Evolutionary conservation across 1,140 invertebrate species (phyloP), one percentile per base, ranked within the genome.

Genomic region (Plutomurus gul): DNA sequence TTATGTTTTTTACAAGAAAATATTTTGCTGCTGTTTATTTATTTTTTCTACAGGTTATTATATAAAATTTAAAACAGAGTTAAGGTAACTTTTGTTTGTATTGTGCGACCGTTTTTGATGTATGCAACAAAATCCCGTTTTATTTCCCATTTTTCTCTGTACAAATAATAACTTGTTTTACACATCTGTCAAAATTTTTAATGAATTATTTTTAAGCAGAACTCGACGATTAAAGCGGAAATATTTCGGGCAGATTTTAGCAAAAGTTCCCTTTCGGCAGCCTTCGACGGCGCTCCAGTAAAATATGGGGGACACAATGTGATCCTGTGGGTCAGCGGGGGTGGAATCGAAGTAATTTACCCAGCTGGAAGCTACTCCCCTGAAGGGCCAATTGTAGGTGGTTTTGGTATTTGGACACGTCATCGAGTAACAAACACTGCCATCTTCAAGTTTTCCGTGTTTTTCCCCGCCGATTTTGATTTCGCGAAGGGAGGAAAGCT

Each of bases 311-410:
- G 47, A 20, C 51, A 77, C 0, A 81, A 81, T 33, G 79, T 77
- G 5, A 46, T 73, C 13, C 70, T 81, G 5, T 76, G 79, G 75
- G 65, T 43, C 2, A 56, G 46, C 11, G 75, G 75, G 13, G 49
- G 43, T 0, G 79, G 78, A 20, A 75, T 80, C n/a, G 74, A 80
- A 13, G 78, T 80, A 6, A 22, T 40, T 22, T 81, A 81, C 20
- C 79, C 79, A 4, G 65, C 60, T n/a, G 79, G 75, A 18, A 81
- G 79, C 46, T 81, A 81, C 37, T 43, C 43, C n/a, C 79, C 79
- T 13, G 39, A 33, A 36, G 70, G 71, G 33, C 60, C 75, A 13
- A 76, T 77, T 13, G 49, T 81, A 0, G 79, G 79, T 7, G 79
- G 79, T 6, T 81, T 81, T 47, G 79, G 79, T 5, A 39, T 81